A percentile compares a stretch with the other conserved stretches of the same genome.
These are phyloP conservation scores for Callorhinus ursinus DNA, from an alignment of 2,113 vertebrate genomes.

Conservation along the genomic window DNA sequence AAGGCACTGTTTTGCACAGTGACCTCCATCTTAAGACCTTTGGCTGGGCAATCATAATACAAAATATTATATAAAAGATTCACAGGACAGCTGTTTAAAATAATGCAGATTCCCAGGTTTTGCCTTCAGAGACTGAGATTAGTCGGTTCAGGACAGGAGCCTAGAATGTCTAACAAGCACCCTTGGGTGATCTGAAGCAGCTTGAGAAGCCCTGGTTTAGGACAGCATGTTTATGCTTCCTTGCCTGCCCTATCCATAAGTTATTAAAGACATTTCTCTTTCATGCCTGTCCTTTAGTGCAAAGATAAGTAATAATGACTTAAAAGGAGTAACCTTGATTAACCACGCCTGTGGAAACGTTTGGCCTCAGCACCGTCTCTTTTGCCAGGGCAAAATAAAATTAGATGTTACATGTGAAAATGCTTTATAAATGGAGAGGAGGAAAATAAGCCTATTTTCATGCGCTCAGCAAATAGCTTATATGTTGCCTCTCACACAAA, in stretches of 20 bases:
- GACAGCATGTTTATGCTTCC: accelerated
- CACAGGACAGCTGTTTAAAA: neutral
- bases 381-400: slow-evolving; percentile 52
- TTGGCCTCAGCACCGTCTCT: neutral
- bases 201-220: neutral
- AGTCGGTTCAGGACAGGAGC: neutral
- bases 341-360: neutral
- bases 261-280: slow-evolving; percentile 26
- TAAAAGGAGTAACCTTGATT: slow-evolving; percentile 48
- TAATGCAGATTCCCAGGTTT: neutral
- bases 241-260: neutral
- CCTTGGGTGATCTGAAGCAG: neutral
- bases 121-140: neutral
- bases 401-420: slow-evolving; percentile 36
- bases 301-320: slow-evolving; percentile 12
- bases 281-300: neutral
- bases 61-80: neutral
- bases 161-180: neutral
- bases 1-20: neutral
- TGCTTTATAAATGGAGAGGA: neutral
- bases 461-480: neutral
- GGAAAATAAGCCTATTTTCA: slow-evolving; percentile 29
- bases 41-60: neutral
- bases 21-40: neutral
- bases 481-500: neutral